A percentile compares a stretch with the other conserved stretches of the same genome.
Conservation (phyloP, 2,888 invertebrate species). For the Dioctria linearis region DNA sequence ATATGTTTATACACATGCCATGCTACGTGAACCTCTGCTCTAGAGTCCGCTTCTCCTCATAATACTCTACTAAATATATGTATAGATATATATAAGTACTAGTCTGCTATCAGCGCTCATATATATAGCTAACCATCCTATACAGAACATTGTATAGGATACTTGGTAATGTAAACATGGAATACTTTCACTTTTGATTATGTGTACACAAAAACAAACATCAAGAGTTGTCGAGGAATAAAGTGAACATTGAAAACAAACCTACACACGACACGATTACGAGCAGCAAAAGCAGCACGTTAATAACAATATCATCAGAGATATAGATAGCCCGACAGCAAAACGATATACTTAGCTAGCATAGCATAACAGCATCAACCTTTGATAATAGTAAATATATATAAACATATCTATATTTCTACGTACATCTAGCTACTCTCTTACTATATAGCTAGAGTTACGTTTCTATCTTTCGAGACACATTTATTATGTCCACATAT, state of each 20-base stretch:
- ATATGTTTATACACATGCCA: constrained; percentile 40
- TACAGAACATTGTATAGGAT: constrained; percentile 37
- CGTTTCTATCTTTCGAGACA: constrained; percentile 50
- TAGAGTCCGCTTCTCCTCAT: constrained; percentile 19
- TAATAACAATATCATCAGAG: constrained; percentile 39
- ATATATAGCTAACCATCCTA: neutral
- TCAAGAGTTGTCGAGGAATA: constrained; percentile 50
- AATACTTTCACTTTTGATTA: constrained; percentile 58
- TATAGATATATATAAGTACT: neutral
- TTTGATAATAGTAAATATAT: constrained; percentile 32
- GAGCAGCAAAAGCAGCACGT: constrained; percentile 30
- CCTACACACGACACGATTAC: constrained; percentile 44
- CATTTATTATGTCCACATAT: constrained; percentile 51
- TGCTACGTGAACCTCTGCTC: neutral
- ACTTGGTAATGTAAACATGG: constrained; percentile 55
- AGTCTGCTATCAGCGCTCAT: neutral
- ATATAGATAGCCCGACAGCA: constrained; percentile 25
- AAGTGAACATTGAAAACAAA: constrained; percentile 47
- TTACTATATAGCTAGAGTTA: neutral
- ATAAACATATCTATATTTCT: constrained; percentile 23
- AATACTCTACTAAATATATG: constrained; percentile 18
- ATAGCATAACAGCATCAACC: neutral
- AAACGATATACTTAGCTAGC: neutral
- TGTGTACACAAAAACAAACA: constrained; percentile 50
- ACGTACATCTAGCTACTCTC: neutral